A percentile compares a stretch with the other conserved stretches of the same genome.
Conservation (phyloP, 2,888 invertebrate species). For the Siphonodentalium dalli region DNA sequence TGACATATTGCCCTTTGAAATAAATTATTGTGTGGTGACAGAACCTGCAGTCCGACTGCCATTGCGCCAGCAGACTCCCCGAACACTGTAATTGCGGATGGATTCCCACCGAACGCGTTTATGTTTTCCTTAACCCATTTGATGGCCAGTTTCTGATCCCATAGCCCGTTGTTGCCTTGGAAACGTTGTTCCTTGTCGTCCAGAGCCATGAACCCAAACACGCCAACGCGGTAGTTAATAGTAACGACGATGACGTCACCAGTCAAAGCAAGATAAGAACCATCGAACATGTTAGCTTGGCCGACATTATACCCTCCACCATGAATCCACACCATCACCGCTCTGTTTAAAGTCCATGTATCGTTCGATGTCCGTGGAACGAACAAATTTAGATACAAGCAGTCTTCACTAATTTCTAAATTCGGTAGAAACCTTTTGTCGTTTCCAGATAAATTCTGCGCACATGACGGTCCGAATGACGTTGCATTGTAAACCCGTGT, state of each 20-base stretch:
- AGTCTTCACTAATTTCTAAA: slow-evolving; percentile 35
- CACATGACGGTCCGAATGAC: slow-evolving; percentile 31
- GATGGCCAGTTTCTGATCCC: slow-evolving; percentile 40
- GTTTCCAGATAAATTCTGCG: slow-evolving; percentile 29
- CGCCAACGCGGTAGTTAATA: slow-evolving; percentile 40
- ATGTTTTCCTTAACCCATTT: slow-evolving; percentile 41
- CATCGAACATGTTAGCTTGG: slow-evolving; percentile 32
- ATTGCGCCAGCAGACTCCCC: slow-evolving; percentile 43
- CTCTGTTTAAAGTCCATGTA: slow-evolving; percentile 11
- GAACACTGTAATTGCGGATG: slow-evolving; percentile 32
- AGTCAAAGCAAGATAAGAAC: slow-evolving; percentile 29
- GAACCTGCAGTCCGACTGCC: slow-evolving; percentile 33
- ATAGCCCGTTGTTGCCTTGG: slow-evolving; percentile 38
- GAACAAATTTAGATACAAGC: slow-evolving; percentile 37
- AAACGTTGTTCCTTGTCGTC: slow-evolving; percentile 65
- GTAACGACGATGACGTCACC: slow-evolving; percentile 41
- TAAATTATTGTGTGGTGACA: slow-evolving; percentile 30
- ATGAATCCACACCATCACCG: slow-evolving; percentile 46
- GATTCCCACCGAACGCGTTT: slow-evolving; percentile 37
- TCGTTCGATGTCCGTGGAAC: slow-evolving; percentile 28
- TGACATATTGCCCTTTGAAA: slow-evolving; percentile 39
- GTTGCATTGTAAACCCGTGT: slow-evolving; percentile 20
- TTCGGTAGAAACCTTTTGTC: slow-evolving; percentile 31
- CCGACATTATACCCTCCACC: slow-evolving; percentile 40
- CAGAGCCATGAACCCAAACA: slow-evolving; percentile 40